These are phyloP conservation scores for Pelusios castaneus DNA, from an alignment of 2,113 vertebrate species.

Conservation along the genomic window DNA sequence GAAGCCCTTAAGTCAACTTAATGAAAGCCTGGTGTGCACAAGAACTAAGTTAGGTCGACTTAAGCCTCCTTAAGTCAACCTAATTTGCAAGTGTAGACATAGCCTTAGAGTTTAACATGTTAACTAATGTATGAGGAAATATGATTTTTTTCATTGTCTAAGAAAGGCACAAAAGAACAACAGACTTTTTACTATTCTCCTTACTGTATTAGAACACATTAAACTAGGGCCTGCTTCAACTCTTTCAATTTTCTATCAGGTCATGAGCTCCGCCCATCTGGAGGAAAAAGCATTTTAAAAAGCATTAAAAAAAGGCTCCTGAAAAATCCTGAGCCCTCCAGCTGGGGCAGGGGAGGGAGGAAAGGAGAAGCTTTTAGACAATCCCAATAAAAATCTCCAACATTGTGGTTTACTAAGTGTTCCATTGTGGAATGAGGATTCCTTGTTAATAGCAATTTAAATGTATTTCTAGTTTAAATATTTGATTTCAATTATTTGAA, in stretches of 20 bases:
- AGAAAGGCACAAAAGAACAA: neutral
- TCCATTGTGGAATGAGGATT: neutral
- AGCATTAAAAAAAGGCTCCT: accelerated
- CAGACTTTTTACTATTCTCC: neutral
- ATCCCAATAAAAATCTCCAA: neutral
- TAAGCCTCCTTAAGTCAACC: too few species aligned
- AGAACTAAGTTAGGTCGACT: too few species aligned
- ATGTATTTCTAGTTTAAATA: neutral
- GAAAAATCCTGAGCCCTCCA: neutral
- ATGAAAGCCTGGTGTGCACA: too few species aligned
- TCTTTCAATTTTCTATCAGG: neutral
- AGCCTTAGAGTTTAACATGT: neutral
- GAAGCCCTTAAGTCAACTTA: too few species aligned
- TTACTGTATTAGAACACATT: neutral
- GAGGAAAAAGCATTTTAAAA: accelerated
- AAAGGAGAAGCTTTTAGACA: neutral
- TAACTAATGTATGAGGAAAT: accelerated
- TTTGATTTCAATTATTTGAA: neutral
- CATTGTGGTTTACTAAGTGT: neutral
- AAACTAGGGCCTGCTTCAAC: neutral
- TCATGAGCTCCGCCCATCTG: neutral
- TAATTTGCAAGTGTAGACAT: too few species aligned
- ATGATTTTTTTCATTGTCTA: neutral
- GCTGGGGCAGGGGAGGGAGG: neutral
- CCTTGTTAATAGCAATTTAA: neutral